Evolutionary conservation across 1,140 invertebrate genomes (phyloP), one percentile per base, ranked within the genome.

Genomic region (Trinorchestia longiramus): DNA sequence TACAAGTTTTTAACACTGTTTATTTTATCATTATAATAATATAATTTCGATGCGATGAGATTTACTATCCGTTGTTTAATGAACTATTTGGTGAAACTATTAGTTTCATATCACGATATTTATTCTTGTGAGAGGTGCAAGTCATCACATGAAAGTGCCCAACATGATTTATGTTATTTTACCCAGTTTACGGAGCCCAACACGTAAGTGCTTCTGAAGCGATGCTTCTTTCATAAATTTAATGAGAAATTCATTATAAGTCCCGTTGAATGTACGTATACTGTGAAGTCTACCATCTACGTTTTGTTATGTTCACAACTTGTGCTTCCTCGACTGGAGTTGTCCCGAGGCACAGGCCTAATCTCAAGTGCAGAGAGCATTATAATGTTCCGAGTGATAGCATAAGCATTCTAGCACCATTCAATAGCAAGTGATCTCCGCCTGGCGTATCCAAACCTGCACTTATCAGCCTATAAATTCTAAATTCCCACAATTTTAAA

Each of bases 381-480:
- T 3, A 36, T 77, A 77, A 36, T 36, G 62, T 36, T 36, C 62
- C 28, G 28, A 77, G 62, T 77, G 62, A 77, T 77, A 77, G 36
- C 62, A 36, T 77, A 36, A 77, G 62, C 62, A 77, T 77, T 77
- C 62, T 11, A 77, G 11, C 28, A 3, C 62, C 28, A 77, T 77
- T 77, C 15, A 77, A 77, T 53, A 53, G 6, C 62, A 36, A 77
- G 62, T 77, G 62, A 15, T 77, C 62, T 36, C 28, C 28, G 11
- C 28, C 62, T n/a, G 17, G 43, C 44, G 47, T 94, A 94, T 47
- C 43, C 92, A 94, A n/a, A 43, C 40, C 41, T 43, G 92, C 92
- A 94, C 6, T 94, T 94, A 94, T 11, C 92, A 94, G 92, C 43
- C 44, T 17, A 44, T 94, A 94, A 94, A 94, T 94, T 94, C 40